A percentile compares a stretch with the other conserved stretches of the same genome.
phyloP scores from a whole-genome alignment of 2,888 invertebrate genomes.

The Xestia rhomboidea region DNA sequence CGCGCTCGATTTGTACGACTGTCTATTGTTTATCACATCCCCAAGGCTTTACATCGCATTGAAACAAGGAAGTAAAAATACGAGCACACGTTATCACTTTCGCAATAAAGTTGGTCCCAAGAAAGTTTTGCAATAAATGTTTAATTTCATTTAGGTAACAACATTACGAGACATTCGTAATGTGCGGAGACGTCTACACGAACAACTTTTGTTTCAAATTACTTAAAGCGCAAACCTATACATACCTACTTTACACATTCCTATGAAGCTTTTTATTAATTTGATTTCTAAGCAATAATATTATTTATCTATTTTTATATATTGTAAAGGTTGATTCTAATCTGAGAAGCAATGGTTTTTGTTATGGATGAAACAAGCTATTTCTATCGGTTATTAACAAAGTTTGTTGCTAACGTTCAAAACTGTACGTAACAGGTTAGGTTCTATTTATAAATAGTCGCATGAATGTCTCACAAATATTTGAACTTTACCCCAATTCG shows the following conservation, averaged over 20 bases:
- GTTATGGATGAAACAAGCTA: neutral
- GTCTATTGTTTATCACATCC: constrained; percentile 11
- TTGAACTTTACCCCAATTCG: neutral
- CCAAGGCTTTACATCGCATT: constrained; percentile 32
- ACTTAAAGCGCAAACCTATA: constrained; percentile 61
- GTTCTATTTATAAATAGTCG: neutral
- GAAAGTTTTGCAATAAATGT: constrained; percentile 77
- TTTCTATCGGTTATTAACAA: constrained; percentile 12
- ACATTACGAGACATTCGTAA: constrained; percentile 71
- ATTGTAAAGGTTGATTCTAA: neutral
- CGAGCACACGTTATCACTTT: constrained; percentile 63
- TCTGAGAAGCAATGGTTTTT: neutral
- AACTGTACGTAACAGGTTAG: neutral
- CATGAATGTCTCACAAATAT: constrained; percentile 8
- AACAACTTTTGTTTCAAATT: constrained; percentile 70
- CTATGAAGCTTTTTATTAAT: constrained; percentile 12
- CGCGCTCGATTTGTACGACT: constrained; percentile 3
- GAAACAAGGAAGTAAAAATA: constrained; percentile 56
- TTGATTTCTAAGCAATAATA: constrained; percentile 6
- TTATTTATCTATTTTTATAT: neutral
- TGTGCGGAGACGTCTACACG: constrained; percentile 63
- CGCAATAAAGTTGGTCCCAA: constrained; percentile 60
- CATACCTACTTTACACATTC: constrained; percentile 9
- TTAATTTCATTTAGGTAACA: constrained; percentile 76
- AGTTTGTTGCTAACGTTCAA: constrained; percentile 6